A percentile compares a stretch with the other conserved stretches of the same genome.
Evolutionary conservation across 2,113 vertebrate genomes (phyloP).

Genomic region (Heteronetta atricapilla): DNA sequence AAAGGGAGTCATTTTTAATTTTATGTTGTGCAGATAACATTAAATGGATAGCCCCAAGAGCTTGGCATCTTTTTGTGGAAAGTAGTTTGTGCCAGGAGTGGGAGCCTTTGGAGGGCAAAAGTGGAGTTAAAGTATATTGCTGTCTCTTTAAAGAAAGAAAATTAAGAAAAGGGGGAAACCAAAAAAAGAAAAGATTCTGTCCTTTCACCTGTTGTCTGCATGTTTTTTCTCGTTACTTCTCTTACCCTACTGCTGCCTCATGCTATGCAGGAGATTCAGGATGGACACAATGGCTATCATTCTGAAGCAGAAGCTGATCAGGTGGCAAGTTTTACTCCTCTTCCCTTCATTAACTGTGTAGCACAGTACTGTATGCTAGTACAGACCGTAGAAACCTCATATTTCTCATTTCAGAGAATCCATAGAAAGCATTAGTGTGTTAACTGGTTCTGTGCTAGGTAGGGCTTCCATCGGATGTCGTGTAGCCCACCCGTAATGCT

Average conservation of each 20-base stretch:
- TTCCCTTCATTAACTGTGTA: constrained; percentile 73
- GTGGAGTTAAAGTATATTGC: constrained; percentile 54
- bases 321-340: constrained; percentile 87
- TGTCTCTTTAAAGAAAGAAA: constrained; percentile 70
- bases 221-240: constrained; percentile 75
- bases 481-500: not conserved
- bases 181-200: constrained; percentile 58
- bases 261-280: constrained; percentile 88
- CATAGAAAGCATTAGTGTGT: not conserved
- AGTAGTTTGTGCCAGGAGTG: not conserved
- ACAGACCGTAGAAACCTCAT: constrained; percentile 24
- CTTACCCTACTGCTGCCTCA: constrained; percentile 77
- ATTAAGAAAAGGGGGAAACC: not conserved
- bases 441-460: not conserved
- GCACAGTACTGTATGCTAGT: constrained; percentile 47
- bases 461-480: not conserved
- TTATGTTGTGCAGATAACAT: not conserved
- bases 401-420: not conserved
- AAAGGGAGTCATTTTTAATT: not conserved
- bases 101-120: constrained; percentile 9
- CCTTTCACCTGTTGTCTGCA: constrained; percentile 84
- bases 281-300: constrained; percentile 87
- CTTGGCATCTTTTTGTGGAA: not conserved
- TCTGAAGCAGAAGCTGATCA: constrained; percentile 88
- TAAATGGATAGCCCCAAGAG: not conserved